Percentiles rank a stretch among this genome's conserved stretches.
Evolutionary conservation across 2,113 vertebrate species (phyloP).

Genomic region (Pyxicephalus adspersus): DNA sequence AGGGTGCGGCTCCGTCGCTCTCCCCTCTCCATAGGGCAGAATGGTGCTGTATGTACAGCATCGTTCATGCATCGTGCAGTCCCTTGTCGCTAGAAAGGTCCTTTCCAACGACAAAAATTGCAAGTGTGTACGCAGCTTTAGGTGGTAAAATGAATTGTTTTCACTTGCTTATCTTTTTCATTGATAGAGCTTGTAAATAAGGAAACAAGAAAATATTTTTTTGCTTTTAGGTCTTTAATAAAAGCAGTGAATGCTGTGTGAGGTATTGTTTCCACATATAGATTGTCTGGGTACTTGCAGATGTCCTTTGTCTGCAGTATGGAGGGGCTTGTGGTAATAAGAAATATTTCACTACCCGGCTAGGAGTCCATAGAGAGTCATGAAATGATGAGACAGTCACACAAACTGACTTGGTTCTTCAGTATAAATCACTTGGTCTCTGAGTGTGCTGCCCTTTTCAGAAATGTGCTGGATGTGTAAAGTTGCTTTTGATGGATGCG

Average conservation of each 20-base stretch:
- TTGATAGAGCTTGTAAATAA: too few species aligned
- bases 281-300: neutral
- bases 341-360: neutral
- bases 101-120: too few species aligned
- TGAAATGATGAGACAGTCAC: conserved; percentile 16
- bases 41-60: too few species aligned
- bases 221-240: neutral
- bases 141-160: too few species aligned
- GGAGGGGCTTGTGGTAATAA: conserved; percentile 30
- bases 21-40: too few species aligned
- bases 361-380: conserved; percentile 40
- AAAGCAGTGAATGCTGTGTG: neutral
- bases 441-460: conserved; percentile 4
- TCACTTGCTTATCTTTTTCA: too few species aligned
- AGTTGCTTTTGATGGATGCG: conserved; percentile 29
- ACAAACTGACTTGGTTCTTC: conserved; percentile 27
- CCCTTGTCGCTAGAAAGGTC: too few species aligned
- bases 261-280: neutral
- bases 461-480: conserved; percentile 17
- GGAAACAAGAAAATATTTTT: too few species aligned
- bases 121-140: too few species aligned
- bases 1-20: too few species aligned
- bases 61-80: too few species aligned
- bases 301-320: neutral
- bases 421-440: conserved; percentile 15